Evolutionary conservation across 2,797 vertebrate genomes (phyloP), one percentile per base, ranked within the genome.

Genomic region (Microctenopoma lineatum): DNA sequence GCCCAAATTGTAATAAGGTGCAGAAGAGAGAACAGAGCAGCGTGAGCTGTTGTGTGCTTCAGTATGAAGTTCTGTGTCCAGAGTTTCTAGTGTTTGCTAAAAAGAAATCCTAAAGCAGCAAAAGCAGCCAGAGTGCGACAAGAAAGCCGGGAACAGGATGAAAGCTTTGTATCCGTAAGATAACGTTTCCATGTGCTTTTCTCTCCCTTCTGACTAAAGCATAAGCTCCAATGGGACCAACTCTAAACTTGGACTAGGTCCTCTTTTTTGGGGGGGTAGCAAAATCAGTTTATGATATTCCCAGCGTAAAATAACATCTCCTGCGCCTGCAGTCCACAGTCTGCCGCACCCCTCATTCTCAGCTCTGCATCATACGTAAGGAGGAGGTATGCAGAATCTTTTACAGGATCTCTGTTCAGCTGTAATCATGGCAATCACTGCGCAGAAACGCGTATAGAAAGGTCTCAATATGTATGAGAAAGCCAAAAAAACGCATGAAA

Each of bases 71-170:
- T 32, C 29, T 32, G 29, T 32, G 29, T 32, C 27, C 5, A 32
- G 29, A 34, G 32, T 34, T 1, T 34, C 0, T 2, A 34, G 32
- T 85, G 52, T 66, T 58, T 59, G 65, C 89, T 88, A 86, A 85
- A 47, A 87, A 93, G 92, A 95, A 96, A 95, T 95, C 93, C 93
- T 94, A 95, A 95, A 95, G 95, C 95, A 95, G 95, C 93, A 94
- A 94, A 91, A 93, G 92, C 92, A 93, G 93, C 92, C 92, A 87
- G 90, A 94, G 92, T 66, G 88, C 92, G 87, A 63, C 73, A 91
- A 91, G 93, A 92, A 93, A 71, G 36, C 57, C 26, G 61, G 39
- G 68, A 61, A 67, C 32, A 21, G 41, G 32, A 59, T 38, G 9
- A 67, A 64, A 73, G 62, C 46, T n/a, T 21, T 58, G 44, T 32